Evolutionary conservation across 2,797 vertebrate genomes (phyloP).

Genomic region (Hyperoplus immaculatus): DNA sequence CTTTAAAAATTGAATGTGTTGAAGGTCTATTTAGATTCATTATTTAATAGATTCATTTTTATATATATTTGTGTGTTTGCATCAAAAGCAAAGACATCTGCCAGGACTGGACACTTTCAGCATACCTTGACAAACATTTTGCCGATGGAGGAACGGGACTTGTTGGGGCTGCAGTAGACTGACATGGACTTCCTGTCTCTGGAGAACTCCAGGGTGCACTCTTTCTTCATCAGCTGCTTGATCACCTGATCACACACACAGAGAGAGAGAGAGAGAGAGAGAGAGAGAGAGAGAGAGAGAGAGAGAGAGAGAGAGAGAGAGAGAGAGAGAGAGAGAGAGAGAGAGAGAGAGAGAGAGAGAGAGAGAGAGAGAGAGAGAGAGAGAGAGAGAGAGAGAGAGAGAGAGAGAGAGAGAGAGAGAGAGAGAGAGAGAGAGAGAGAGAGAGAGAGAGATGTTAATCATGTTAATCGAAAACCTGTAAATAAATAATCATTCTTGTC

Average conservation of each 20-base stretch:
- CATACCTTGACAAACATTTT: slow-evolving; percentile 98
- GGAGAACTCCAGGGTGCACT: slow-evolving; percentile 97
- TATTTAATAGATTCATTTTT: too few relatives aligned
- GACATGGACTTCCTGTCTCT: slow-evolving; percentile 99
- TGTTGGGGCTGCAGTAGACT: slow-evolving; percentile 95
- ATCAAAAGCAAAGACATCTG: background rate
- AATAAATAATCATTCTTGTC: too few relatives aligned
- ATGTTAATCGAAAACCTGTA: too few relatives aligned
- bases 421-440: too few relatives aligned
- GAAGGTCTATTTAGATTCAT: too few relatives aligned
- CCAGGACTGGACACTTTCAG: background rate
- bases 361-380: too few relatives aligned
- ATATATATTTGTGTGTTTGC: too few relatives aligned
- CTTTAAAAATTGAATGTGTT: too few relatives aligned
- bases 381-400: too few relatives aligned
- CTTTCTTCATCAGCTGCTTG: slow-evolving; percentile 98
- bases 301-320: slow-evolving; percentile 41
- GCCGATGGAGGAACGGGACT: slow-evolving; percentile 90
- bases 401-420: too few relatives aligned
- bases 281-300: slow-evolving; percentile 23
- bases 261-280: slow-evolving; percentile 14
- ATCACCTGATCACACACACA: slow-evolving; percentile 87
- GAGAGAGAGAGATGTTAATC: too few relatives aligned
- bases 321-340: slow-evolving; percentile 5
- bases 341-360: slow-evolving; percentile 17